These are phyloP conservation scores for Danionella cerebrum DNA, from an alignment of 2,113 vertebrate species.

Conservation along the genomic window DNA sequence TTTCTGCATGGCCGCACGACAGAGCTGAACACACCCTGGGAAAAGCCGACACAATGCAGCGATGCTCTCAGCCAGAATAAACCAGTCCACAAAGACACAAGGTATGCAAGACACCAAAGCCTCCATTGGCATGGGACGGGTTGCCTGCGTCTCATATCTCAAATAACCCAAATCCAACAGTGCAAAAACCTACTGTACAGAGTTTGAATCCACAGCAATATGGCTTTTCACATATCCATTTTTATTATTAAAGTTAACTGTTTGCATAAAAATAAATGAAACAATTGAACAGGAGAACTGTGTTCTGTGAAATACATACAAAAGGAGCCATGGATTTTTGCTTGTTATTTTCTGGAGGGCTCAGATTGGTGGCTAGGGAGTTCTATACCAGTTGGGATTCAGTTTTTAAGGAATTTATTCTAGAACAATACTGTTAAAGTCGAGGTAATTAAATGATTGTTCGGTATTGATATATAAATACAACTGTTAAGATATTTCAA, in stretches of 20 bases:
- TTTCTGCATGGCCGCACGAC: conserved; percentile 64
- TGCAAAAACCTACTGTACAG: neutral
- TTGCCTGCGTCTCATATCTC: neutral
- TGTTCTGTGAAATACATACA: too few relatives aligned
- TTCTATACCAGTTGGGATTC: too few relatives aligned
- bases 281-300: too few relatives aligned
- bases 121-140: neutral
- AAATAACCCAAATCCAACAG: neutral
- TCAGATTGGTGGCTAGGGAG: too few relatives aligned
- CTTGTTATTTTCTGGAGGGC: too few relatives aligned
- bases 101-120: conserved; percentile 30
- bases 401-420: too few relatives aligned
- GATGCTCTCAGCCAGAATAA: conserved; percentile 54
- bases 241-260: neutral
- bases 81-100: conserved; percentile 33
- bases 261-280: neutral
- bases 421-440: too few relatives aligned
- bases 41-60: conserved; percentile 59
- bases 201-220: neutral
- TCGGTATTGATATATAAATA: too few relatives aligned
- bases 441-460: too few relatives aligned
- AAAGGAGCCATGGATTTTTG: too few relatives aligned
- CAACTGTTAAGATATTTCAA: too few relatives aligned
- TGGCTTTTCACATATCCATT: neutral
- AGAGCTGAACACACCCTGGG: conserved; percentile 52